Percentiles rank a stretch among this genome's conserved stretches.
These are phyloP conservation scores for Drosophila tristis DNA, from an alignment of 1,140 invertebrate species.

Conservation along the genomic window DNA sequence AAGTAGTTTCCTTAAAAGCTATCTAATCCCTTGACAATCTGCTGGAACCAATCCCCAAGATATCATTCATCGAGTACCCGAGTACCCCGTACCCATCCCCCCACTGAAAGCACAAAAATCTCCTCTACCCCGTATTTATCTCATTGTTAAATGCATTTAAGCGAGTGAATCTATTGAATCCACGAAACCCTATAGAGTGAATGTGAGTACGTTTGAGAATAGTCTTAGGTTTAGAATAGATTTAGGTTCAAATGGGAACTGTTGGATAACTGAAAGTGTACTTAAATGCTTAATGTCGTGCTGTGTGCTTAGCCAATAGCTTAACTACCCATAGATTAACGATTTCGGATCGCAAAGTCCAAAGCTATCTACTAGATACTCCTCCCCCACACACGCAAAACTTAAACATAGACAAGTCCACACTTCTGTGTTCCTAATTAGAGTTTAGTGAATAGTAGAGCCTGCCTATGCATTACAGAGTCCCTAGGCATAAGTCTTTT, in stretches of 20 bases:
- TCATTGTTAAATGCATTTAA: constrained; percentile 59
- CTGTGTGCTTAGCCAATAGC: constrained; percentile 62
- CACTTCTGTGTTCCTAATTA: constrained; percentile 68
- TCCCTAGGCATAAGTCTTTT: constrained; percentile 41
- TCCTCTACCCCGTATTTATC: constrained; percentile 9
- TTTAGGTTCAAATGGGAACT: constrained; percentile 18
- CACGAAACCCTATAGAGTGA: constrained; percentile 10
- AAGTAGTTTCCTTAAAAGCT: background rate
- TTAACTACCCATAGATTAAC: constrained; percentile 21
- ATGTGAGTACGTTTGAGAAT: constrained; percentile 8
- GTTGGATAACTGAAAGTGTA: constrained; percentile 69
- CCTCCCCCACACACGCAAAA: constrained; percentile 13
- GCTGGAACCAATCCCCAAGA: background rate
- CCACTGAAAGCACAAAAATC: constrained; percentile 22
- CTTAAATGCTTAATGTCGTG: constrained; percentile 77
- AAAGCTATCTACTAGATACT: constrained; percentile 28
- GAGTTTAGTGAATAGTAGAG: constrained; percentile 24
- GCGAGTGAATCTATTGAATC: constrained; percentile 10
- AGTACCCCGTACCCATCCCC: background rate
- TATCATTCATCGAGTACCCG: background rate
- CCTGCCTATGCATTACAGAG: constrained; percentile 39
- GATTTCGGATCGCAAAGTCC: constrained; percentile 22
- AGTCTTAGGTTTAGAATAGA: constrained; percentile 16
- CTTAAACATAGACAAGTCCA: constrained; percentile 32
- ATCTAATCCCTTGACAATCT: constrained; percentile 25